Base-by-base conservation (phyloP, 2,888 invertebrate genomes). In the Willowsia nigromaculata region DNA sequence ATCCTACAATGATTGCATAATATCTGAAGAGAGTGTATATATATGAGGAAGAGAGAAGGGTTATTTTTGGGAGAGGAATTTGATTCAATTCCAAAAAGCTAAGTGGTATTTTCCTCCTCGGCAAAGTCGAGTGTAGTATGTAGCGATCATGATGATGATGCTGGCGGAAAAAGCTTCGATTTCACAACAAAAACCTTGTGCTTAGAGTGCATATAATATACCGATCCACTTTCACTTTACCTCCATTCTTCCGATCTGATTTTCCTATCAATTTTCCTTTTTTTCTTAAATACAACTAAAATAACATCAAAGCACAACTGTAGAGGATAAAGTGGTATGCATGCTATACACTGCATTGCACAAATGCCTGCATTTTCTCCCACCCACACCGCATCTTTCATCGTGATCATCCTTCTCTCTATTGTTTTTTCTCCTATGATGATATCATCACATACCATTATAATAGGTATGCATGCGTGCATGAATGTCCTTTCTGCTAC, bases 1-100 rank as follows among this genome's bases (percentile, higher is more conserved):
- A 68, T 37, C 37, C 68, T 68, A n/a, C 68, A 18, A 33, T 65
- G 33, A 65, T 15, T 33, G 30, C 33, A 25, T 30, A 40, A 56
- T 56, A 56, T 56, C 22, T 9, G 56, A n/a, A 5, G 18, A n/a
- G 7, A 53, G 53, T 50, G 50, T 4, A 6, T 4, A 6, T 4
- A 15, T 6, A 13, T 11, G 50, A 50, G 50, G 15, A 9, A 13
- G 22, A 22, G 56, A 56, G 56, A 56, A 56, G 59, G 59, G 2
- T 1, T 53, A 53, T 59, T 59, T 59, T 59, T 33, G 1, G 37
- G 18, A 22, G 0, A 33, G 37, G 68, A 68, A 68, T 68, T 68
- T 68, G 68, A 68, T 68, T 68, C 68, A 68, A 68, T 68, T 68
- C 68, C 37, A 68, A 68, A 68, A 68, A n/a, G 18, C 68, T 37